Percentiles rank a stretch among this genome's conserved stretches.
phyloP scores from a whole-genome alignment of 2,113 vertebrate genomes.

The Dicrurus megarhynchus region DNA sequence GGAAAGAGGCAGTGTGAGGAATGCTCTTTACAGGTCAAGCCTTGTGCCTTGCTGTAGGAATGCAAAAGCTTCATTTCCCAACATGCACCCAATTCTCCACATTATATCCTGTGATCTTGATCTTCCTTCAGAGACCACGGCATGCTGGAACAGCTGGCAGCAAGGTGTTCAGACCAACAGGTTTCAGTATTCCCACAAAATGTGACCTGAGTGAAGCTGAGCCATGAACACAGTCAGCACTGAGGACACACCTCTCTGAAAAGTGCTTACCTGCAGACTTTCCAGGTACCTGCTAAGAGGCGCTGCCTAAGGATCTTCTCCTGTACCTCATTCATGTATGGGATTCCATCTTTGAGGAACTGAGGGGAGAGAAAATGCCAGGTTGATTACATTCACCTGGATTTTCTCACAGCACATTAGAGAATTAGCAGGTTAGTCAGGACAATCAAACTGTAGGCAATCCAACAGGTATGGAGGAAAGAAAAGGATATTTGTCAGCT shows the following conservation, averaged over 20 bases:
- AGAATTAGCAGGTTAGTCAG: background rate
- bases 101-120: background rate
- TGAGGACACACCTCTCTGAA: background rate
- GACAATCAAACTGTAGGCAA: background rate
- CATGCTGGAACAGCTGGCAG: background rate
- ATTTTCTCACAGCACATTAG: background rate
- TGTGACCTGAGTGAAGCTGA: background rate
- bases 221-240: background rate
- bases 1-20: background rate
- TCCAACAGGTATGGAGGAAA: background rate
- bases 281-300: conserved; percentile 56
- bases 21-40: background rate
- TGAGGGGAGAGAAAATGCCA: background rate
- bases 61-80: background rate
- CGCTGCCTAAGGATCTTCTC: conserved; percentile 62
- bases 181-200: background rate
- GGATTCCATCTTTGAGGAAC: conserved; percentile 79
- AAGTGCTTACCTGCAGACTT: conserved; percentile 47
- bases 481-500: background rate
- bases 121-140: background rate
- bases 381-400: background rate
- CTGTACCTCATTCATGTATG: conserved; percentile 75
- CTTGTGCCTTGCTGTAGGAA: background rate
- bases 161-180: fast-evolving
- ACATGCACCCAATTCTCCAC: background rate